phyloP scores from a whole-genome alignment of 2,888 invertebrate species.

The Scaptodrosophila latifasciaeformis region DNA sequence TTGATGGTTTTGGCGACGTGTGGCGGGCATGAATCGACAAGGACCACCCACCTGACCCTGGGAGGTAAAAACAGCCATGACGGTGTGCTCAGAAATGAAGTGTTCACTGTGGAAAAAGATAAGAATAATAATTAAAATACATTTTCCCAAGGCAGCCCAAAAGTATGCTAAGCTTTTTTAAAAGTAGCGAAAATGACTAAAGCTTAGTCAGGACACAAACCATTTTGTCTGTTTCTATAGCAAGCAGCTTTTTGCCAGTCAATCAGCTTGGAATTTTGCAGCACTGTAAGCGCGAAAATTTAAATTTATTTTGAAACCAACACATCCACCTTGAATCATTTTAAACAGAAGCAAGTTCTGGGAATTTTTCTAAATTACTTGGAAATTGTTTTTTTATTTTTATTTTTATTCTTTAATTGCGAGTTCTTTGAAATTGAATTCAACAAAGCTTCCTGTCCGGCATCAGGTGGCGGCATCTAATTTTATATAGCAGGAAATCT shows the following conservation, averaged over 20 bases:
- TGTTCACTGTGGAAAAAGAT: conserved; percentile 63
- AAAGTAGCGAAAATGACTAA: too few species aligned
- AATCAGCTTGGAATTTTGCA: too few species aligned
- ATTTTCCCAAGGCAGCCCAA: neutral
- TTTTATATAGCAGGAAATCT: conserved; percentile 57
- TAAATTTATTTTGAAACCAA: too few species aligned
- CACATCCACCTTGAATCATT: too few species aligned
- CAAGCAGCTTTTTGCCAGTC: conserved; percentile 18
- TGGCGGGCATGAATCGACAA: conserved; percentile 78
- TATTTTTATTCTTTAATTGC: neutral
- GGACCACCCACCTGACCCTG: conserved; percentile 75
- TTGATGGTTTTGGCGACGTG: conserved; percentile 79
- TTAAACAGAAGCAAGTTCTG: too few species aligned
- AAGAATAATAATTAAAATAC: too few species aligned
- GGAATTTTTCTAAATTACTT: neutral
- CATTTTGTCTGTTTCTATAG: neutral
- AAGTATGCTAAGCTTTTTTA: too few species aligned
- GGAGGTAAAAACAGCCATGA: conserved; percentile 75
- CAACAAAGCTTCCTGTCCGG: conserved; percentile 48
- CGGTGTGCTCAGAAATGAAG: conserved; percentile 73
- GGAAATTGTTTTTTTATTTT: neutral
- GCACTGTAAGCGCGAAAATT: too few species aligned
- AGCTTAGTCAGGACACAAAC: too few species aligned
- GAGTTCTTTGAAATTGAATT: too few species aligned
- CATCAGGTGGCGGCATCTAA: conserved; percentile 17